These are phyloP conservation scores for Pristionchus japonicus DNA, from an alignment of 2,888 invertebrate genomes.

Conservation along the genomic window DNA sequence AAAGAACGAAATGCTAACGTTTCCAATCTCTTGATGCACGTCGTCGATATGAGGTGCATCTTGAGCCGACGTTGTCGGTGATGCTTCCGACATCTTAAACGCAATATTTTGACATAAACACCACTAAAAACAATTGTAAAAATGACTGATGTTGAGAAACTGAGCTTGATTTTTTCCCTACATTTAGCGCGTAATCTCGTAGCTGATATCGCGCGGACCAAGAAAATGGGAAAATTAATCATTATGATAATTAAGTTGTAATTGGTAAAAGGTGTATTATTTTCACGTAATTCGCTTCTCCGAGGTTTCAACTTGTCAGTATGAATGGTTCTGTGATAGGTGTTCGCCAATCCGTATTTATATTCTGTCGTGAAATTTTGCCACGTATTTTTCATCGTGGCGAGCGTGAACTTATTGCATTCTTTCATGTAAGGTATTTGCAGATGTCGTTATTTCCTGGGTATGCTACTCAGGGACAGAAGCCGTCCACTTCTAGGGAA, in stretches of 20 bases:
- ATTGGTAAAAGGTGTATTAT: no score
- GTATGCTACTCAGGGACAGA: background rate
- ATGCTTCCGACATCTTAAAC: background rate
- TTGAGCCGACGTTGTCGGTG: background rate
- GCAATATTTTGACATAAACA: no score
- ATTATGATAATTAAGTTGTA: no score
- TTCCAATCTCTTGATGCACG: background rate
- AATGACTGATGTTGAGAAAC: no score
- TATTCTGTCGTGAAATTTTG: background rate
- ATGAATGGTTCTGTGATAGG: background rate
- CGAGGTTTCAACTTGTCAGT: background rate
- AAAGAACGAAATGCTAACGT: background rate
- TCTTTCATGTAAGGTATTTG: background rate
- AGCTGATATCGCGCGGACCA: no score
- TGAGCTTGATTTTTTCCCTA: no score
- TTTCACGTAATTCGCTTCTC: background rate
- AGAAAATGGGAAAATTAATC: no score
- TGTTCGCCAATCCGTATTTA: background rate
- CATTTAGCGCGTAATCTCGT: no score
- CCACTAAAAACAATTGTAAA: background rate
- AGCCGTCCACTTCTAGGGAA: background rate
- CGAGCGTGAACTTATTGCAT: background rate
- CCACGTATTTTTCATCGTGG: conserved; percentile 20
- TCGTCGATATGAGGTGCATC: background rate
- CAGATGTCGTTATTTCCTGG: conserved; percentile 27